Evolutionary conservation across 2,797 vertebrate genomes (phyloP).

Genomic region (Lepilemur septentrionalis): DNA sequence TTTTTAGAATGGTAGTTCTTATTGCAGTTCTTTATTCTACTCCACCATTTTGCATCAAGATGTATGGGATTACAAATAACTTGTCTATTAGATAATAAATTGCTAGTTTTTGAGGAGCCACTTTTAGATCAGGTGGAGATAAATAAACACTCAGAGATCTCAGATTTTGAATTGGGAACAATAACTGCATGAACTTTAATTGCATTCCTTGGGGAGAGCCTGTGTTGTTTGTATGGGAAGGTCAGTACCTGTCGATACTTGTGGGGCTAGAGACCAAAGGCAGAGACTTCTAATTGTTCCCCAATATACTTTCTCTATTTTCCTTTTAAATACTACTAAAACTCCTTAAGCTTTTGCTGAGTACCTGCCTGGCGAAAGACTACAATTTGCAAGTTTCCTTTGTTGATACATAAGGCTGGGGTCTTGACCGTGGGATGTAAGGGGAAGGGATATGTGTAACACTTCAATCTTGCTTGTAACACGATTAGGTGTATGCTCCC

Average conservation of each 20-base stretch:
- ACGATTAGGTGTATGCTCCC: background rate
- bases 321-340: constrained; percentile 8
- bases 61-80: background rate
- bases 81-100: background rate
- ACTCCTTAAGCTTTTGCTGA: background rate
- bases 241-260: background rate
- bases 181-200: background rate
- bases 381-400: background rate
- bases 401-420: background rate
- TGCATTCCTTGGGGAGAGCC: background rate
- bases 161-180: background rate
- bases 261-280: background rate
- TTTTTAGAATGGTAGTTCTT: background rate
- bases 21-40: background rate
- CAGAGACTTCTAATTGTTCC: background rate
- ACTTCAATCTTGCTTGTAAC: background rate
- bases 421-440: background rate
- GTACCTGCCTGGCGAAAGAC: background rate
- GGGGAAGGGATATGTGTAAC: background rate
- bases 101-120: background rate
- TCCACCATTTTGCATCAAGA: background rate
- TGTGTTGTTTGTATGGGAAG: background rate
- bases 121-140: background rate
- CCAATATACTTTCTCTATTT: background rate
- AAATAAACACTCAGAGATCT: background rate